Percentiles rank a stretch among this genome's conserved stretches.
These are phyloP conservation scores for Parambassis ranga DNA, from an alignment of 2,797 vertebrate species.

Conservation along the genomic window DNA sequence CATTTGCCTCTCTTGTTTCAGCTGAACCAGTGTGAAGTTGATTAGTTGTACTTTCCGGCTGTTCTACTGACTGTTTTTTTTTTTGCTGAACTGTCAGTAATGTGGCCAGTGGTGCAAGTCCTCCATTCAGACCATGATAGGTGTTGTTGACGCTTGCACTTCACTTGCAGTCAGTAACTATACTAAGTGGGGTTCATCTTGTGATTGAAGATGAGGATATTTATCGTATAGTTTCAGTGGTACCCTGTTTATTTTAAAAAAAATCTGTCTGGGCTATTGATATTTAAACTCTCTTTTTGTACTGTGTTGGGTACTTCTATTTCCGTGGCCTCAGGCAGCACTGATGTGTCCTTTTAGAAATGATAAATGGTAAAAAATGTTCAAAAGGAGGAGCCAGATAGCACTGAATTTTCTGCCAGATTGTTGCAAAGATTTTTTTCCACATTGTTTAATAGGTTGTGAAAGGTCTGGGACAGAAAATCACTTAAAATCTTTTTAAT, in stretches of 20 bases:
- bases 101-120: not conserved
- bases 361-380: not conserved
- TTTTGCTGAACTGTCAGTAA: not conserved
- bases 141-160: not conserved
- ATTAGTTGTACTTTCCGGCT: not conserved
- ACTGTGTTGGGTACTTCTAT: constrained; percentile 36
- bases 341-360: not conserved
- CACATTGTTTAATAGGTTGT: not conserved
- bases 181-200: constrained; percentile 25
- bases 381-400: not conserved
- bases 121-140: not conserved
- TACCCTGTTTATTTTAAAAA: constrained; percentile 19
- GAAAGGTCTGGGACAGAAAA: not conserved
- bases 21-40: not conserved
- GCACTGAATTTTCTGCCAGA: not conserved
- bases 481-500: not conserved
- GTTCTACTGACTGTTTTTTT: not conserved
- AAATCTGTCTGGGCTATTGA: constrained; percentile 26
- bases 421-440: no score
- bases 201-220: constrained; percentile 39
- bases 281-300: constrained; percentile 11
- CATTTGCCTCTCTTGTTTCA: not conserved
- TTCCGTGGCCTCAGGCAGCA: not conserved
- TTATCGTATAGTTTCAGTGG: constrained; percentile 28
- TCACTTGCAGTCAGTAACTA: not conserved